Evolutionary conservation across 2,113 vertebrate genomes (phyloP).

Genomic region (Zingel zingel): DNA sequence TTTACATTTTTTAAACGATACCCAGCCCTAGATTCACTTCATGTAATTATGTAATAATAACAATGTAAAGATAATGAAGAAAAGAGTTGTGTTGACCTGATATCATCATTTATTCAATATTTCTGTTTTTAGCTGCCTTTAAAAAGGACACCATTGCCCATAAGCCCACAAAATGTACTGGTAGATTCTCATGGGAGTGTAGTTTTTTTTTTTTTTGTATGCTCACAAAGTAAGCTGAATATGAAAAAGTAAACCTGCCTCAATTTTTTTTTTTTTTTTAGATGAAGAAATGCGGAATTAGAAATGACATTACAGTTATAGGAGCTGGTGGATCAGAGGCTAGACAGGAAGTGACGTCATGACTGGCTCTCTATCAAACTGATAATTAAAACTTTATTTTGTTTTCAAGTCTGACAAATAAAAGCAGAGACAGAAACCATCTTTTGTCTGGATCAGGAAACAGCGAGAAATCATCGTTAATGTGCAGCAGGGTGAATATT

Average conservation of each 20-base stretch:
- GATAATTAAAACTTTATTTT: background rate
- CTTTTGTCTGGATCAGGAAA: background rate
- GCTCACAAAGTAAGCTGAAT: background rate
- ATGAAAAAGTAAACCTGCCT: no score
- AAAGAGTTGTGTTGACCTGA: background rate
- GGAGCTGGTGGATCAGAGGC: background rate
- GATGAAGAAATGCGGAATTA: no score
- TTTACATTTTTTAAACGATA: no score
- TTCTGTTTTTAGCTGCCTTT: no score
- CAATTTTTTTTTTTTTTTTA: no score
- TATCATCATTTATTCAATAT: background rate
- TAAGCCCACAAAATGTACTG: background rate
- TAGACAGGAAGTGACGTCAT: no score
- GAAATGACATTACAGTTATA: no score
- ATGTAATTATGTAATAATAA: no score
- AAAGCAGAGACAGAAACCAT: background rate
- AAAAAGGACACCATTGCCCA: background rate
- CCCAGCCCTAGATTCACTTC: no score
- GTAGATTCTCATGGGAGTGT: background rate
- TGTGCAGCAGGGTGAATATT: slow-evolving; percentile 3
- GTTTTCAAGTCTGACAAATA: background rate
- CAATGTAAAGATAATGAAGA: no score
- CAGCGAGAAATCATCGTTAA: background rate
- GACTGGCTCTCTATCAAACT: background rate
- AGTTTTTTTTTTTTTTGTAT: background rate